Evolutionary conservation across 1,140 invertebrate genomes (phyloP), one percentile per base, ranked within the genome.

Genomic region (Monomorium pharaonis): DNA sequence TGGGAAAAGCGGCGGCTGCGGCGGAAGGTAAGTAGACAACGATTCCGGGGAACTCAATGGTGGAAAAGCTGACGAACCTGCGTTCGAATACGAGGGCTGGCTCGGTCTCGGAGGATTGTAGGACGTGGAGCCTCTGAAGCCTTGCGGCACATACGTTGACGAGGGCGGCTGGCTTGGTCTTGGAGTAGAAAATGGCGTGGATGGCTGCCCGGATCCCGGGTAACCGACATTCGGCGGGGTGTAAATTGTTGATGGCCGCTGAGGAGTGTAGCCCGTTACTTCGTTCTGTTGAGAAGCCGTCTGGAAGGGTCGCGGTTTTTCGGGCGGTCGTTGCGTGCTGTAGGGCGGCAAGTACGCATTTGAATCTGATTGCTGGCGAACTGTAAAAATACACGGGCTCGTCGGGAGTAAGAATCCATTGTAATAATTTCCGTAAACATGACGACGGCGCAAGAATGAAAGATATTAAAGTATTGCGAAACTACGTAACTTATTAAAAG

Each of bases 221-320:
- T 86, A 92, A 14, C 89, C 90, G 44, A 76, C 58, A 67, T 67
- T 88, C 0, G 88, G 88, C 2, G 91, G 91, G 0, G 90, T 88
- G 63, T 91, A 92, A 1, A 88, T 58, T 0, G 92, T 84, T 7
- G 93, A 89, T 1, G 92, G 92, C 65, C 90, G 86, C 81, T 93
- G 91, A 63, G 91, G 90, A 44, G 90, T 90, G 67, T 91, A 94
- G 70, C 67, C 83, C 3, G 91, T 92, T 10, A 94, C 89, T 37
- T 94, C 93, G 74, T 94, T 95, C 56, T 92, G 81, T n/a, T 86
- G 88, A 62, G 91, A 93, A 9, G 60, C 44, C 42, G 96, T 95
- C 90, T 96, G 96, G 92, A 97, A 97, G 0, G 97, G 97, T 77
- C 97, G 95, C 9, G 97, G 97, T 88, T 95, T 96, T 80, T 97